Evolutionary conservation across 2,113 vertebrate genomes (phyloP).

Genomic region (Leptocoma aspasia): DNA sequence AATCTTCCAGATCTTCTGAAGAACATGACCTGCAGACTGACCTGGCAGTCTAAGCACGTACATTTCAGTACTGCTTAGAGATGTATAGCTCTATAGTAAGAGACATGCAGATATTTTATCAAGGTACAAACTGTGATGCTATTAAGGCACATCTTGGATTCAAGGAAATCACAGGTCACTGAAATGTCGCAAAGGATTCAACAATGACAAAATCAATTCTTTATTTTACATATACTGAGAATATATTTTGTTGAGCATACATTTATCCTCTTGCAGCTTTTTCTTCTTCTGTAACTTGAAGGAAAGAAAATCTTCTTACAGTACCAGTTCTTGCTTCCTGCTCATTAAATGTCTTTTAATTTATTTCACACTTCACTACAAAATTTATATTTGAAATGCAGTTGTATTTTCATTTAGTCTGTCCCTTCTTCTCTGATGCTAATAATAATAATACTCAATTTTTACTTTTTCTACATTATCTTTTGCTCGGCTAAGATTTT

Average conservation of each 20-base stretch:
- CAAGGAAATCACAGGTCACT: neutral
- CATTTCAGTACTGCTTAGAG: neutral
- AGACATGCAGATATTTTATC: neutral
- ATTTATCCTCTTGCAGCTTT: conserved; percentile 23
- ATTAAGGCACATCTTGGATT: neutral
- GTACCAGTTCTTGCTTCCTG: neutral
- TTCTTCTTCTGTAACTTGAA: neutral
- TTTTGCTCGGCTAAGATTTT: neutral
- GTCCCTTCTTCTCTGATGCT: neutral
- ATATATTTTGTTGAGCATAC: neutral
- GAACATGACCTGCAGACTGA: neutral
- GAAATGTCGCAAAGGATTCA: neutral
- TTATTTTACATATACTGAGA: conserved; percentile 16
- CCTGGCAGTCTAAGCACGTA: neutral
- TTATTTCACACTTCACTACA: conserved; percentile 31
- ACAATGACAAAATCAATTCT: neutral
- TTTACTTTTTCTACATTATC: neutral
- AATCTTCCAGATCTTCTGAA: neutral
- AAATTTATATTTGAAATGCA: neutral
- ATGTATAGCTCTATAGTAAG: neutral
- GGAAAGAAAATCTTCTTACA: neutral
- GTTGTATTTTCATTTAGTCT: neutral
- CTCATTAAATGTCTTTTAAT: conserved; percentile 30
- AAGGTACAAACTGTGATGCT: neutral
- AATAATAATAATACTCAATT: neutral